phyloP scores from a whole-genome alignment of 1,140 invertebrate genomes.

The Bombus confusus region DNA sequence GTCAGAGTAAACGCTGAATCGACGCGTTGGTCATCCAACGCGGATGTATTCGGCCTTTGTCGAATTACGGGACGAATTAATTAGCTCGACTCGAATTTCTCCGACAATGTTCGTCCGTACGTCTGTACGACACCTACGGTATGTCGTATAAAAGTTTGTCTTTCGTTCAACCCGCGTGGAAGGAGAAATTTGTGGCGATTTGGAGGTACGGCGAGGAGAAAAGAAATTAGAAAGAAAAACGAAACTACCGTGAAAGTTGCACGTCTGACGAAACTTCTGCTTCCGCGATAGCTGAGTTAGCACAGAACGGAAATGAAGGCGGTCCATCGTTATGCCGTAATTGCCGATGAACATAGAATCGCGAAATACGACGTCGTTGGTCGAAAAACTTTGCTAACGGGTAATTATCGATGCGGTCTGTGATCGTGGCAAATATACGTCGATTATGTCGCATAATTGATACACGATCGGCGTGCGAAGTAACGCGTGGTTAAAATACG shows the following conservation, averaged over 20 bases:
- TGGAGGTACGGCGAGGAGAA: slow-evolving; percentile 35
- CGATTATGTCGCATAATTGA: not conserved
- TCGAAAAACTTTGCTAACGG: not conserved
- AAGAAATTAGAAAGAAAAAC: slow-evolving; percentile 58
- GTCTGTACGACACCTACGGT: too few relatives aligned
- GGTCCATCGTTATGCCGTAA: not conserved
- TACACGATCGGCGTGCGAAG: accelerated
- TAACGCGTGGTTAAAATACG: too few relatives aligned
- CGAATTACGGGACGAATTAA: too few relatives aligned
- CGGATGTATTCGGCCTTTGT: too few relatives aligned
- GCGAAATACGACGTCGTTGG: not conserved
- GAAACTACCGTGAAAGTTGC: slow-evolving; percentile 29
- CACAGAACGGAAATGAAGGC: not conserved
- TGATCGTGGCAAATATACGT: not conserved
- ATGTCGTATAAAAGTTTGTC: too few relatives aligned
- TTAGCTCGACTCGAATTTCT: too few relatives aligned
- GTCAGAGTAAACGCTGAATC: too few relatives aligned
- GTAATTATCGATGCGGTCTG: not conserved
- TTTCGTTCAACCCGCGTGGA: too few relatives aligned
- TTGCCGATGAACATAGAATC: not conserved
- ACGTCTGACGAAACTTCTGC: slow-evolving; percentile 28
- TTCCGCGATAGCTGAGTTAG: not conserved
- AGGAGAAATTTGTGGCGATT: slow-evolving; percentile 45
- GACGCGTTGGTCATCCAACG: too few relatives aligned
- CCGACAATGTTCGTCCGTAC: too few relatives aligned